Percentiles rank a stretch among this genome's conserved stretches.
These are phyloP conservation scores for Eonycteris spelaea DNA, from an alignment of 2,113 vertebrate species.

Conservation along the genomic window DNA sequence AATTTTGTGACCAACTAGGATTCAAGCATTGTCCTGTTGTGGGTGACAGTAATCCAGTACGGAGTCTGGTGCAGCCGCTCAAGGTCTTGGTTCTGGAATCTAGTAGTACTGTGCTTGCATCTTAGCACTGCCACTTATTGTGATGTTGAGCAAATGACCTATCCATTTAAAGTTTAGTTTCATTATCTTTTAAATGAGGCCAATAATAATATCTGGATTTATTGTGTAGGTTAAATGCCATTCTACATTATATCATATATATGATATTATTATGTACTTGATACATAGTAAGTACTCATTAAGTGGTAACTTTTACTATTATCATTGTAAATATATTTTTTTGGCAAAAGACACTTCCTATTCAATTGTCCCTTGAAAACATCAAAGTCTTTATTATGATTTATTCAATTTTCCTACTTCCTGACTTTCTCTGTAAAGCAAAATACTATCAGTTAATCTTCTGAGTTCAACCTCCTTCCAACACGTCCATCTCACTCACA, in stretches of 20 bases:
- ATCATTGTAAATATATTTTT: background rate
- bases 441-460: background rate
- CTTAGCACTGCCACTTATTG: background rate
- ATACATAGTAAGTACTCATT: background rate
- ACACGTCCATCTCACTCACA: background rate
- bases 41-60: background rate
- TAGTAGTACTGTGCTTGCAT: background rate
- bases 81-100: background rate
- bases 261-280: background rate
- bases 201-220: background rate
- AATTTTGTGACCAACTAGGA: background rate
- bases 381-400: constrained; percentile 33
- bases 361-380: constrained; percentile 7
- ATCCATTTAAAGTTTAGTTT: background rate
- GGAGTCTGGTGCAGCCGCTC: background rate
- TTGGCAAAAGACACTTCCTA: constrained; percentile 37
- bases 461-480: background rate
- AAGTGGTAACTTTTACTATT: background rate
- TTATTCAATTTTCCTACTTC: background rate
- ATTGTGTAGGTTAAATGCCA: background rate
- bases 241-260: background rate
- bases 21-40: background rate
- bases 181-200: background rate
- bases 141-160: background rate
- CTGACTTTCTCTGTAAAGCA: background rate